phyloP scores from a whole-genome alignment of 2,113 vertebrate genomes.

The Salvelinus namaycush region DNA sequence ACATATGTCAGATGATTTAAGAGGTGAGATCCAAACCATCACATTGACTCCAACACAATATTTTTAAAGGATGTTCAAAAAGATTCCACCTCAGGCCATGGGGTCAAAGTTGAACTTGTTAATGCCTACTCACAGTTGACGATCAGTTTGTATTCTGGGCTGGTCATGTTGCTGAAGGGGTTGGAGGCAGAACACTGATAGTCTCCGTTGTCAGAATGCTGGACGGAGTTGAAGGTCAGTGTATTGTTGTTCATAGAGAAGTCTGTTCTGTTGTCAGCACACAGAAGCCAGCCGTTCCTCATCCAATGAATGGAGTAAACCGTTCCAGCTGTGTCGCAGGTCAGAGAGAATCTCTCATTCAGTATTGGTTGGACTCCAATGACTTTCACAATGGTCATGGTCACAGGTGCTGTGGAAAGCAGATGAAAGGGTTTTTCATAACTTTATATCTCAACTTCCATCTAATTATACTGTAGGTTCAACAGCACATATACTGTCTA shows the following conservation, averaged over 20 bases:
- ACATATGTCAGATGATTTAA: no score
- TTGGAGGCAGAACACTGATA: constrained; percentile 56
- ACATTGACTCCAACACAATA: no score
- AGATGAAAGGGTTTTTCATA: no score
- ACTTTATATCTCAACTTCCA: no score
- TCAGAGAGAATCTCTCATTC: constrained; percentile 37
- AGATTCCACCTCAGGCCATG: no score
- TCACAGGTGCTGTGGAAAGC: constrained; percentile 32
- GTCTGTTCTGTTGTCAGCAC: constrained; percentile 20
- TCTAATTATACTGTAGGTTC: no score
- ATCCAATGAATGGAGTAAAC: constrained; percentile 46
- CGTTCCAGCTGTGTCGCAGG: constrained; percentile 22
- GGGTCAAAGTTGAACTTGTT: no score
- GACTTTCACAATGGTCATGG: constrained; percentile 14
- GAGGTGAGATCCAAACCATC: no score
- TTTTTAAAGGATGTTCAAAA: no score
- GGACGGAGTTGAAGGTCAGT: constrained; percentile 43
- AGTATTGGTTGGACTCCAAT: constrained; percentile 11
- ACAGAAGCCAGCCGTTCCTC: constrained; percentile 32
- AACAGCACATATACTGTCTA: no score
- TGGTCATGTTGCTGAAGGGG: constrained; percentile 39
- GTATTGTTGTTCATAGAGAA: constrained; percentile 38
- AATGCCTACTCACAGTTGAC: constrained; percentile 69
- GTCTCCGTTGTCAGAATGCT: constrained; percentile 30
- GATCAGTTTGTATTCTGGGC: constrained; percentile 37